Percentiles rank a stretch among this genome's conserved stretches.
These are phyloP conservation scores for Sericinus montela DNA, from an alignment of 2,888 invertebrate genomes.

Conservation along the genomic window DNA sequence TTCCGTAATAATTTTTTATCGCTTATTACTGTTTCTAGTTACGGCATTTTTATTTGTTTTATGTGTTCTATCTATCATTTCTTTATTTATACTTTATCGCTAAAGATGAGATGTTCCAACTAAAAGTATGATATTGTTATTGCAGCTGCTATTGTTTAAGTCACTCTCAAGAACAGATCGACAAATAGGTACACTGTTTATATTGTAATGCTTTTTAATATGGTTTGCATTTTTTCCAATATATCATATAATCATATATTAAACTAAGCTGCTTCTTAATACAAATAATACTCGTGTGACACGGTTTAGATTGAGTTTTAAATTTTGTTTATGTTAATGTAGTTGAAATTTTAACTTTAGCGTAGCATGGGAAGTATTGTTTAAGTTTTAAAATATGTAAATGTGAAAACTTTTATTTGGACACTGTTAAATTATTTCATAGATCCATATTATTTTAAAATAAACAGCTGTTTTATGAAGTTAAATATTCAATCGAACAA, in stretches of 20 bases:
- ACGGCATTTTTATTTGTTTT: constrained; percentile 9
- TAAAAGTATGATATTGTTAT: constrained; percentile 58
- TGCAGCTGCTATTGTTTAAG: constrained; percentile 79
- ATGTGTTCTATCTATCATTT: not conserved
- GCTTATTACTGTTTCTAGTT: constrained; percentile 18
- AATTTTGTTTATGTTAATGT: constrained; percentile 18
- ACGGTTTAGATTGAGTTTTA: constrained; percentile 4
- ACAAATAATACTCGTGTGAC: not conserved
- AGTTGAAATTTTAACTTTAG: constrained; percentile 19
- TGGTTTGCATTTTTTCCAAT: constrained; percentile 41
- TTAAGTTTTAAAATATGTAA: not conserved
- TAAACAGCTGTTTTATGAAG: too few relatives aligned
- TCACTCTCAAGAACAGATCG: constrained; percentile 72
- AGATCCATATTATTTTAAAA: too few relatives aligned
- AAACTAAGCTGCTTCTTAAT: constrained; percentile 6
- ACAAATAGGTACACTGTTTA: constrained; percentile 72
- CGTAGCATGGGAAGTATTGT: constrained; percentile 21
- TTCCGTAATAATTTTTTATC: constrained; percentile 15
- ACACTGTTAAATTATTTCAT: too few relatives aligned
- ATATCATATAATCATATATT: constrained; percentile 9
- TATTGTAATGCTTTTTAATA: constrained; percentile 57
- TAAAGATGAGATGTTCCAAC: constrained; percentile 39
- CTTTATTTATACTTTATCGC: not conserved
- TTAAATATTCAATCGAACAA: too few relatives aligned
- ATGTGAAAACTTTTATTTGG: constrained; percentile 9